Conservation (phyloP, 2,888 invertebrate genomes). For the Dasypolia templi region DNA sequence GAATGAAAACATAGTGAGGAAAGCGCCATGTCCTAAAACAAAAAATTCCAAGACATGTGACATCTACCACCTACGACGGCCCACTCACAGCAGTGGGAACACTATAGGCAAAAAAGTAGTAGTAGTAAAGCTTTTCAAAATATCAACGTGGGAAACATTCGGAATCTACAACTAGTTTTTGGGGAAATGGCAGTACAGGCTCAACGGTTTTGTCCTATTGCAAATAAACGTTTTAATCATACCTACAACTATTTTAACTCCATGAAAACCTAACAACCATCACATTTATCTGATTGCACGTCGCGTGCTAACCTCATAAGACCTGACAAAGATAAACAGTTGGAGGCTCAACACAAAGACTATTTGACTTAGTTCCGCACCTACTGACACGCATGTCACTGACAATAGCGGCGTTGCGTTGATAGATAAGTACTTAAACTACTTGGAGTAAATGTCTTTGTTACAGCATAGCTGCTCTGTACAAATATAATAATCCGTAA, state of each 20-base stretch:
- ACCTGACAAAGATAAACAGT: constrained; percentile 12
- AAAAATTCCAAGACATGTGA: too few relatives aligned
- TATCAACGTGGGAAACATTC: background rate
- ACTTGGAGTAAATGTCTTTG: background rate
- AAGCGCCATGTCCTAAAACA: too few relatives aligned
- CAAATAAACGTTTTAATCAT: background rate
- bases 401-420: constrained; percentile 39
- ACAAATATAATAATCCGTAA: constrained; percentile 6
- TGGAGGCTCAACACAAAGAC: constrained; percentile 6
- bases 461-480: background rate
- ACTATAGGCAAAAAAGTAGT: too few relatives aligned
- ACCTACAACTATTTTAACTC: background rate
- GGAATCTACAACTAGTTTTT: background rate
- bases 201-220: background rate
- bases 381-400: constrained; percentile 27
- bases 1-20: too few relatives aligned
- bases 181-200: background rate
- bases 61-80: too few relatives aligned
- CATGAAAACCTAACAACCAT: background rate
- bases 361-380: constrained; percentile 39
- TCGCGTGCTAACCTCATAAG: constrained; percentile 34
- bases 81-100: too few relatives aligned
- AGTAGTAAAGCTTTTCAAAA: background rate
- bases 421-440: constrained; percentile 16
- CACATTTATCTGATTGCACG: constrained; percentile 17